These are phyloP conservation scores for Sericinus montela DNA, from an alignment of 2,888 invertebrate genomes.

Conservation along the genomic window DNA sequence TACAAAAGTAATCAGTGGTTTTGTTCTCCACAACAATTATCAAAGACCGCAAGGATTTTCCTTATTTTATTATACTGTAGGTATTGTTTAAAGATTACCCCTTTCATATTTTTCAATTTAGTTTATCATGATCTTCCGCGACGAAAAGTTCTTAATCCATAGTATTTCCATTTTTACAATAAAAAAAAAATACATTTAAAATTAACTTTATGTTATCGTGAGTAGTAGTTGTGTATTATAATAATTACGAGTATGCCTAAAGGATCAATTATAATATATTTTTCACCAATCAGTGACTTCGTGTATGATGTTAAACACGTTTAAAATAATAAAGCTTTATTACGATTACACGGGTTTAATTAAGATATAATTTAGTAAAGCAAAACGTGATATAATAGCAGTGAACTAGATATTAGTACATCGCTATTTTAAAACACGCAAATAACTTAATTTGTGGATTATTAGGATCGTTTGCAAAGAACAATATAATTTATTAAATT, in stretches of 20 bases:
- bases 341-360: not conserved
- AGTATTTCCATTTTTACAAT: not conserved
- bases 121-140: conserved; percentile 2
- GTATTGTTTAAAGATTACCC: conserved; percentile 3
- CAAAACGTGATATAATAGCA: not conserved
- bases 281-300: too few relatives aligned
- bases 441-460: too few relatives aligned
- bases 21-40: conserved; percentile 2
- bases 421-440: too few relatives aligned
- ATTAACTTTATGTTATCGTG: too few relatives aligned
- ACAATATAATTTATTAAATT: too few relatives aligned
- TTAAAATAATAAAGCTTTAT: too few relatives aligned
- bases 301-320: too few relatives aligned
- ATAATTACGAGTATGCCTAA: too few relatives aligned
- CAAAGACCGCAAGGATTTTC: conserved; percentile 7
- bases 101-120: conserved; percentile 7
- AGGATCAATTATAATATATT: too few relatives aligned
- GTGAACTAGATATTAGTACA: not conserved
- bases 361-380: not conserved
- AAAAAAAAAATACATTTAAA: too few relatives aligned
- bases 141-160: conserved; percentile 1
- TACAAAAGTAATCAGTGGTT: not conserved
- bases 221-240: too few relatives aligned
- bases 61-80: not conserved
- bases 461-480: too few relatives aligned